Base-by-base conservation (phyloP, 64 coral and sea anemone genomes). In the Actinia tenebrosa region DNA sequence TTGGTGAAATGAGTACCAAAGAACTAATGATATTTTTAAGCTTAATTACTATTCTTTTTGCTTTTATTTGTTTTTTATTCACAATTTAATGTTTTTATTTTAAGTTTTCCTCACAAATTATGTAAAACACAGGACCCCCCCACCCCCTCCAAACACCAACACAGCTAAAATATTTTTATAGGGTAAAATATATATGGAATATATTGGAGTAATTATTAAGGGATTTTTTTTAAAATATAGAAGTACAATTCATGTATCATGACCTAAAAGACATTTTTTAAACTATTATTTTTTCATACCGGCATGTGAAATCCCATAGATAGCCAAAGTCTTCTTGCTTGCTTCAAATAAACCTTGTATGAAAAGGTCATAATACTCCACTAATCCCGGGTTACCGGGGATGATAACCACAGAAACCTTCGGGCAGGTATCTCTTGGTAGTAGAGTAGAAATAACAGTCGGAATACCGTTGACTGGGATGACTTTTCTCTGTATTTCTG, bases 321-420 rank as follows among this genome's bases (percentile, higher is more conserved):
- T 72, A 8, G 91, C 88, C 14, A 88, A 45, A 16, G 77, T 85
- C 58, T 84, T 80, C 1, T 78, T 85, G 25, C 85, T 80, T 13
- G 87, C 71, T 58, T 90, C 53, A 82, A 90, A 99, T 53, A 99
- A 80, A 78, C 79, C 78, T 26, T 82, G 71, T 7, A 99, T 84
- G 83, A 99, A 99, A 30, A 45, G 44, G 72, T 99, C 97, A 58
- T 99, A 99, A 89, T 92, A 99, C 43, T 94, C 90, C 4, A 99
- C 89, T 60, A 99, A 80, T 45, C 97, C 97, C 19, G 97, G 97
- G 84, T 99, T 99, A 86, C 97, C 97, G 30, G 97, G 97, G 80
- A 99, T 95, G 9, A 99, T 56, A 19, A 95, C 93, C 86, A 92
- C 84, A 17, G 84, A 90, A 53, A 58, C 10, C 16, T 93, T 87